Base-by-base conservation (phyloP, 1,140 invertebrate species). In the Solen grandis region DNA sequence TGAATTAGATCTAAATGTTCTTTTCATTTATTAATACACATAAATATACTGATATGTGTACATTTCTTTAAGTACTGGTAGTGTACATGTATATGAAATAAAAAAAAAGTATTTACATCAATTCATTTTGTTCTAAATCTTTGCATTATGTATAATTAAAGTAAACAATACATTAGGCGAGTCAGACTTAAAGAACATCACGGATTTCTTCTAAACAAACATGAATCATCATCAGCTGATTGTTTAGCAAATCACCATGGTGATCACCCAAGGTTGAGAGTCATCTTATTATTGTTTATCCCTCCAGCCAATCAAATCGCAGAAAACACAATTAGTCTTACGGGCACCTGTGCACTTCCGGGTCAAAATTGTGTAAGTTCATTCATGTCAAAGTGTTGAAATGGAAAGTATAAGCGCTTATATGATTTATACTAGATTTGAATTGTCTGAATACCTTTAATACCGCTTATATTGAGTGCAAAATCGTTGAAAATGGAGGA, bases 401-500 rank as follows among this genome's bases (percentile, higher is more conserved):
- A 5, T 55, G 33, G 46, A 52, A n/a, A n/a, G 16, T 57, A 27
- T 31, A 60, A 10, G 41, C 19, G 41, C 19, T 46, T 10, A 46
- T 10, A 46, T 46, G 19, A 46, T 19, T 46, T 46, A 46, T 19
- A 46, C 19, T 19, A 46, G 19, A 10, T 46, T 46, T 46, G 8
- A 46, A 46, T 19, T 8, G 8, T 46, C 19, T 8, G 41, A 46
- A 46, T 46, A 46, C 8, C 41, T 46, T 10, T 8, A 46, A 8
- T 10, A 46, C 8, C 19, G 19, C 8, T 46, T 10, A 19, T 46
- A 10, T 10, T 10, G 41, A 46, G 41, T 8, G 19, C 19, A 46
- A 46, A 46, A 46, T 19, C 41, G 8, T 46, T 36, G 22, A 66
- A 25, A 52, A 81, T 81, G 68, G 68, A 36, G 5, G 66, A 83